Conservation (phyloP, 2,797 vertebrate species). For the Pempheris klunzingeri region DNA sequence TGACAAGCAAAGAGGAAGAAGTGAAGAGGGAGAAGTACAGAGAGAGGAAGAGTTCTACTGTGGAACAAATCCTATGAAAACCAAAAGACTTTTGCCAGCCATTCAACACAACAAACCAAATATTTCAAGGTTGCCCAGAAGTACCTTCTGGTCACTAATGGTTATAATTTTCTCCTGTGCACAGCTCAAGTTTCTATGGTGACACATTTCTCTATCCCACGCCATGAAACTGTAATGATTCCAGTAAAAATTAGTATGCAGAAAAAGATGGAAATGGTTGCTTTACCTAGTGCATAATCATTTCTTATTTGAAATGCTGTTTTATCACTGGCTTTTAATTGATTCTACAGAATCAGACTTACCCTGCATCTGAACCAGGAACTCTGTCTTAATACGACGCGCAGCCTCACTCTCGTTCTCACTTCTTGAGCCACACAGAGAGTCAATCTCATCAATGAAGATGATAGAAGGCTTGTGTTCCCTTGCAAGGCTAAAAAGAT, state of each 20-base stretch:
- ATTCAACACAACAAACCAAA: not conserved
- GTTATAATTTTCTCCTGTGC: not conserved
- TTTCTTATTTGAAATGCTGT: not conserved
- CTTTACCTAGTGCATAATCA: not conserved
- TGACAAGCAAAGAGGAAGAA: no score
- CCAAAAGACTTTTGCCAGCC: slow-evolving; percentile 4
- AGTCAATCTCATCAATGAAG: slow-evolving; percentile 99
- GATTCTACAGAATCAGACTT: slow-evolving; percentile 19
- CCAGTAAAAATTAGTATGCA: slow-evolving; percentile 3
- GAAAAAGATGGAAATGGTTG: not conserved
- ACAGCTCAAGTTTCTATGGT: not conserved
- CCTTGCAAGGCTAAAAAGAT: slow-evolving; percentile 94
- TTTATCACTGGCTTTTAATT: not conserved
- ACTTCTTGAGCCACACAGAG: slow-evolving; percentile 95
- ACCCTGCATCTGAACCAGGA: slow-evolving; percentile 99
- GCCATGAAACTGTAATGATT: not conserved
- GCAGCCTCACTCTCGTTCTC: slow-evolving; percentile 99
- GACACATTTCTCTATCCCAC: not conserved
- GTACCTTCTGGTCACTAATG: not conserved
- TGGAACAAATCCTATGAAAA: not conserved
- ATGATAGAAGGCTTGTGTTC: slow-evolving; percentile 98
- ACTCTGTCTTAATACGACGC: slow-evolving; percentile 97
- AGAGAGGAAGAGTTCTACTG: not conserved
- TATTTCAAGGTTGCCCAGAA: not conserved
- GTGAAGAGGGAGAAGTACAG: not conserved